Conservation (phyloP, 2,888 invertebrate species). For the Leptarthrus brevirostris region DNA sequence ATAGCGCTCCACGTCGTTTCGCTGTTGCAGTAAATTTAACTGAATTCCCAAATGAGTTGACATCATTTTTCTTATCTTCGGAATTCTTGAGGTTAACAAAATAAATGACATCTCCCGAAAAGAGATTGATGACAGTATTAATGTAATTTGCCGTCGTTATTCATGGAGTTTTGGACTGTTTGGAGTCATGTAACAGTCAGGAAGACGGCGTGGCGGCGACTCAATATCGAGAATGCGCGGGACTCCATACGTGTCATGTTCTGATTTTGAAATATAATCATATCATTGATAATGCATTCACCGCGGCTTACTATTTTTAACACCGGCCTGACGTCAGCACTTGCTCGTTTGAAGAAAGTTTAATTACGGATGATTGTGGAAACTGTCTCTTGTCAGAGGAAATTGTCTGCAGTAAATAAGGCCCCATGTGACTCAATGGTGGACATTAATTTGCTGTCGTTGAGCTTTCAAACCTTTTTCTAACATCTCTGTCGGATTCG, state of each 20-base stretch:
- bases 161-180: conserved; percentile 51
- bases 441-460: conserved; percentile 47
- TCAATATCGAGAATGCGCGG: neutral
- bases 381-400: conserved; percentile 34
- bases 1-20: conserved; percentile 7
- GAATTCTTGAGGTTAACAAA: conserved; percentile 44
- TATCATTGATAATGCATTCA: conserved; percentile 34
- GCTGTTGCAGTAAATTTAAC: conserved; percentile 21
- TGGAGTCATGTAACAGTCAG: conserved; percentile 29
- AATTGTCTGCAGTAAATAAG: conserved; percentile 40
- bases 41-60: conserved; percentile 47
- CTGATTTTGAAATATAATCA: conserved; percentile 44
- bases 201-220: neutral
- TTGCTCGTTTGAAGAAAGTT: conserved; percentile 8
- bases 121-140: conserved; percentile 54
- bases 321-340: neutral
- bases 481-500: neutral
- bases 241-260: conserved; percentile 2
- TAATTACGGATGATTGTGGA: conserved; percentile 29
- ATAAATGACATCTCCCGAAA: conserved; percentile 48
- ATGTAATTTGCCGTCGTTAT: conserved; percentile 53
- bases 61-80: conserved; percentile 48
- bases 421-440: conserved; percentile 29
- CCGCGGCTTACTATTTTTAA: conserved; percentile 37
- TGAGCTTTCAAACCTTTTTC: conserved; percentile 32